These are phyloP conservation scores for Meda fulgida DNA, from an alignment of 2,797 vertebrate genomes.

Conservation along the genomic window DNA sequence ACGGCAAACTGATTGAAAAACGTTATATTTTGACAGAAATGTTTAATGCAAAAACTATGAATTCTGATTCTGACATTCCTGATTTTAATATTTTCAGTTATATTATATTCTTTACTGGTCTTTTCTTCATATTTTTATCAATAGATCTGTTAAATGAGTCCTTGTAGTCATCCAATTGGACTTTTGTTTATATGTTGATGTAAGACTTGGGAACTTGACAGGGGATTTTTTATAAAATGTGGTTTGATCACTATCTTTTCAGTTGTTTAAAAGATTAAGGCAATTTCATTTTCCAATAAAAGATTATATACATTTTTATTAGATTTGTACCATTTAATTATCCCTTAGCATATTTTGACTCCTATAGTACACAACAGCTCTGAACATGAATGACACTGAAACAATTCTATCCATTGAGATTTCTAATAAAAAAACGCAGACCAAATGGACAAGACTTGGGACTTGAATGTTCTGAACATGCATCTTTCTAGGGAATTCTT, in stretches of 20 bases:
- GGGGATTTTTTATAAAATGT: no score
- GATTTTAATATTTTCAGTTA: no score
- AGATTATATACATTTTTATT: neutral
- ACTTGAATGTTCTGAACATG: neutral
- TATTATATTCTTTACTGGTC: no score
- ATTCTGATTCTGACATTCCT: no score
- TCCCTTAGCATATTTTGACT: neutral
- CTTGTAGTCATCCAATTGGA: no score
- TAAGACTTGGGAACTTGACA: no score
- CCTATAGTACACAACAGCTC: neutral
- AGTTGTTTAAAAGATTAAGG: neutral
- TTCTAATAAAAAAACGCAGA: neutral
- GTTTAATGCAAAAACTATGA: no score
- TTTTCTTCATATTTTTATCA: no score
- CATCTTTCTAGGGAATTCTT: neutral
- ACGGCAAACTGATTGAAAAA: no score
- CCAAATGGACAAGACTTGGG: neutral
- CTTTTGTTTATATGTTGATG: no score
- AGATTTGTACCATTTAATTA: neutral
- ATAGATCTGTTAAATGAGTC: no score
- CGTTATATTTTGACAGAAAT: no score
- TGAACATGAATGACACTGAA: slow-evolving; percentile 26
- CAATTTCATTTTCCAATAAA: neutral
- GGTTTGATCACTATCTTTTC: neutral
- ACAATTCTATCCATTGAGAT: neutral